These are phyloP conservation scores for Parambassis ranga DNA, from an alignment of 2,797 vertebrate species.

Conservation along the genomic window DNA sequence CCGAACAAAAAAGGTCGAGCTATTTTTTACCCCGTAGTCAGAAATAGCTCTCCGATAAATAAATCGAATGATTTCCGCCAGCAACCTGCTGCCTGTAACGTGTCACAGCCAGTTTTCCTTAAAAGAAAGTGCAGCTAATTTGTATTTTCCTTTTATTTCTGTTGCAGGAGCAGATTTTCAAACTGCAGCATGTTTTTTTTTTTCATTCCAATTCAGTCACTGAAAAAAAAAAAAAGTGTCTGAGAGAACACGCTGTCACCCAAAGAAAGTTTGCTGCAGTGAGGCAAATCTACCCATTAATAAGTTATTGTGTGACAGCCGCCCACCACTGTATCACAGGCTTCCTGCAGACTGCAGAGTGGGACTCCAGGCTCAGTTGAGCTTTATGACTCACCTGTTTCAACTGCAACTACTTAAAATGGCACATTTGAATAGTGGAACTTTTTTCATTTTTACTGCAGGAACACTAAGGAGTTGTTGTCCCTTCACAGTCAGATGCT, in stretches of 20 bases:
- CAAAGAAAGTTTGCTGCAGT: slow-evolving; percentile 51
- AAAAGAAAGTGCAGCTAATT: too few relatives aligned
- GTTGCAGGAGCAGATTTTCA: not conserved
- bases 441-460: slow-evolving; percentile 7
- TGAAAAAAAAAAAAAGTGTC: slow-evolving; percentile 15
- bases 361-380: slow-evolving; percentile 56
- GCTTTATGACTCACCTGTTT: slow-evolving; percentile 72
- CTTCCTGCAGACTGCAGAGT: slow-evolving; percentile 63
- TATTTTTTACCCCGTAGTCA: slow-evolving; percentile 41
- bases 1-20: slow-evolving; percentile 54
- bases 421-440: slow-evolving; percentile 63
- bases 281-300: slow-evolving; percentile 58
- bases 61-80: not conserved
- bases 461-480: not conserved
- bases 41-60: slow-evolving; percentile 47
- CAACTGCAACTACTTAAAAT: slow-evolving; percentile 60
- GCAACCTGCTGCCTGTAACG: not conserved
- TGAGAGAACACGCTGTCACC: slow-evolving; percentile 3
- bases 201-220: not conserved
- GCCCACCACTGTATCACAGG: slow-evolving; percentile 66
- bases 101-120: too few relatives aligned
- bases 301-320: slow-evolving; percentile 69
- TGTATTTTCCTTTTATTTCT: not conserved
- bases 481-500: not conserved
- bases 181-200: not conserved